Evolutionary conservation across 1,140 invertebrate genomes (phyloP).

Genomic region (Caenorhabditis briggsae): DNA sequence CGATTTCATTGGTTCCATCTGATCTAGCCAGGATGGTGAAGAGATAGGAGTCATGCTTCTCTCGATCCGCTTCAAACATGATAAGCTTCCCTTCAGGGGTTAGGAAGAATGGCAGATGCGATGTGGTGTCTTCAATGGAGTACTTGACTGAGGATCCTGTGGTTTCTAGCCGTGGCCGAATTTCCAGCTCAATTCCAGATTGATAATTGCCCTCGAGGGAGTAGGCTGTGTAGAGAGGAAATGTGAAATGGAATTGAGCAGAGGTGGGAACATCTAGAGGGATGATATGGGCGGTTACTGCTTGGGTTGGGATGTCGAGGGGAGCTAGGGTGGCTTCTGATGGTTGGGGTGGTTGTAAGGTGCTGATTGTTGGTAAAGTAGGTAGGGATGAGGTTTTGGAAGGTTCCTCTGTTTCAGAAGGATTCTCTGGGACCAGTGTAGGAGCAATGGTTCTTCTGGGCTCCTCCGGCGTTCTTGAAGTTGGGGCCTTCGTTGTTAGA

Average conservation of each 20-base stretch:
- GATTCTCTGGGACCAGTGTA: neutral
- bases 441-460: neutral
- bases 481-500: neutral
- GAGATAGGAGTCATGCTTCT: conserved; percentile 65
- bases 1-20: conserved; percentile 17
- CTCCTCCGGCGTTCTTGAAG: neutral
- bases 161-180: conserved; percentile 66
- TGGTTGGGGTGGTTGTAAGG: conserved; percentile 13
- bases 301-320: neutral
- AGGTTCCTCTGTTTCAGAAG: neutral
- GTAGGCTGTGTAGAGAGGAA: conserved; percentile 68
- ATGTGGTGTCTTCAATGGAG: conserved; percentile 63
- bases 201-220: conserved; percentile 74
- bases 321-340: neutral
- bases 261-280: neutral
- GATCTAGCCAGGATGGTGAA: conserved; percentile 66
- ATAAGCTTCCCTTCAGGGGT: conserved; percentile 72
- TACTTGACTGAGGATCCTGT: conserved; percentile 49
- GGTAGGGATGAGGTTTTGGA: neutral
- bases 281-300: neutral
- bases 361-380: neutral
- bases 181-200: conserved; percentile 68
- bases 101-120: conserved; percentile 71
- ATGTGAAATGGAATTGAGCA: conserved; percentile 39
- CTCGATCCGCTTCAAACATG: conserved; percentile 73